These are phyloP conservation scores for Garrulus glandarius DNA, from an alignment of 2,797 vertebrate species.

Conservation along the genomic window DNA sequence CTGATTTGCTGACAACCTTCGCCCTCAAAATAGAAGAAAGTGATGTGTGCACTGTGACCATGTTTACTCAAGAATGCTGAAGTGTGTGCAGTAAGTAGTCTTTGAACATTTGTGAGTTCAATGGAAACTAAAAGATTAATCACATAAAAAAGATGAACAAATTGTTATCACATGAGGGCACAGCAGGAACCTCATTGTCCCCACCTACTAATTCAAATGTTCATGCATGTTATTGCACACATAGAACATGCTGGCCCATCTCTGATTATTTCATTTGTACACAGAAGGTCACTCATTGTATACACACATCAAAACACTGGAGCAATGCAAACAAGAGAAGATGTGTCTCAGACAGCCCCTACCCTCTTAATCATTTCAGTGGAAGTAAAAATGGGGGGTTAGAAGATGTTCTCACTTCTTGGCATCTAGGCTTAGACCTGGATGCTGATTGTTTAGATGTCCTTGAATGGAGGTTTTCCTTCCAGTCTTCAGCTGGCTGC, in stretches of 20 bases:
- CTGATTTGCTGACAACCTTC: neutral
- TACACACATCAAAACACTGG: neutral
- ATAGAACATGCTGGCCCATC: neutral
- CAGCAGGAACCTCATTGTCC: neutral
- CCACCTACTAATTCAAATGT: neutral
- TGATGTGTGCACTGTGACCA: fast-evolving
- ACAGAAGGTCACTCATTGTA: neutral
- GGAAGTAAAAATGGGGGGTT: neutral
- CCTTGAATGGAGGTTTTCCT: neutral
- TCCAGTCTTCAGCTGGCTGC: conserved; percentile 4
- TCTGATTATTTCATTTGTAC: neutral
- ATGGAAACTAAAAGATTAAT: neutral
- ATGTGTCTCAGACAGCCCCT: neutral
- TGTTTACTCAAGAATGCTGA: neutral
- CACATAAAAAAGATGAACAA: neutral
- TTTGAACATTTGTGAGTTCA: neutral
- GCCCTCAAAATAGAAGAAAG: neutral
- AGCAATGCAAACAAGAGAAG: neutral
- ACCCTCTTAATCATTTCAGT: neutral
- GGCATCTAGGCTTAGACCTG: neutral
- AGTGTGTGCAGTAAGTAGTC: neutral
- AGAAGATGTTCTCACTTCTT: neutral
- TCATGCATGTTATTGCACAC: neutral
- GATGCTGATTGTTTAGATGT: neutral
- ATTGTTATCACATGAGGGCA: neutral